These are phyloP conservation scores for Pseudomyrmex gracilis DNA, from an alignment of 1,140 invertebrate genomes.

Conservation along the genomic window DNA sequence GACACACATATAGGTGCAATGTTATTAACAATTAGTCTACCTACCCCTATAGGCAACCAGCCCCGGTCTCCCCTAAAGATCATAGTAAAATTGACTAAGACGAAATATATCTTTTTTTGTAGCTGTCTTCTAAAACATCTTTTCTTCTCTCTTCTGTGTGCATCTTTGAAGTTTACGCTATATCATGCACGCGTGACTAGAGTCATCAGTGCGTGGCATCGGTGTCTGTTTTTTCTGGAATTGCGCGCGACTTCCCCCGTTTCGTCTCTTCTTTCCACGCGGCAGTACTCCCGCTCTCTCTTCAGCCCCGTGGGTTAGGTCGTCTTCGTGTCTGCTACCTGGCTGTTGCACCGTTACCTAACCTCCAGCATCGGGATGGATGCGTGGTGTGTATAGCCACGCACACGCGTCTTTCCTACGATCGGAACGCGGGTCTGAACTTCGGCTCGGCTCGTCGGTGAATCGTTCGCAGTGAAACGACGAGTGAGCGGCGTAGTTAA, in stretches of 20 bases:
- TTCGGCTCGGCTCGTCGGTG: conserved; percentile 16
- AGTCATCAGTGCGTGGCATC: conserved; percentile 15
- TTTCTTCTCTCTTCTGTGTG: background rate
- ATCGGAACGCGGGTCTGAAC: conserved; percentile 50
- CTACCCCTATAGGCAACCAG: too few relatives aligned
- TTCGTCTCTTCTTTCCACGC: conserved; percentile 15
- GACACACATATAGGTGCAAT: too few relatives aligned
- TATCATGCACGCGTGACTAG: conserved; percentile 14
- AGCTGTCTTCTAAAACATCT: background rate
- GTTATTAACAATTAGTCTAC: too few relatives aligned
- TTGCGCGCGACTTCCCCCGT: conserved; percentile 23
- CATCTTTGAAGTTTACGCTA: conserved; percentile 32
- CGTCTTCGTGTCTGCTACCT: conserved; percentile 81
- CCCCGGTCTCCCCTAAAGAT: too few relatives aligned
- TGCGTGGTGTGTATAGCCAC: conserved; percentile 48
- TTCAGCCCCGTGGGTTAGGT: conserved; percentile 68
- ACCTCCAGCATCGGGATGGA: conserved; percentile 75
- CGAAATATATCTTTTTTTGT: background rate
- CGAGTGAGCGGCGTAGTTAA: conserved; percentile 7
- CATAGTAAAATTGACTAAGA: too few relatives aligned
- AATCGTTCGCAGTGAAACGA: conserved; percentile 33
- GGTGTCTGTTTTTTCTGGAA: conserved; percentile 42
- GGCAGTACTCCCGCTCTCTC: conserved; percentile 55
- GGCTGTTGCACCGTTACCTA: conserved; percentile 83
- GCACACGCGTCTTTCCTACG: conserved; percentile 60